Evolutionary conservation across 1,140 invertebrate genomes (phyloP), one percentile per base, ranked within the genome.

Genomic region (Thrips palmi): DNA sequence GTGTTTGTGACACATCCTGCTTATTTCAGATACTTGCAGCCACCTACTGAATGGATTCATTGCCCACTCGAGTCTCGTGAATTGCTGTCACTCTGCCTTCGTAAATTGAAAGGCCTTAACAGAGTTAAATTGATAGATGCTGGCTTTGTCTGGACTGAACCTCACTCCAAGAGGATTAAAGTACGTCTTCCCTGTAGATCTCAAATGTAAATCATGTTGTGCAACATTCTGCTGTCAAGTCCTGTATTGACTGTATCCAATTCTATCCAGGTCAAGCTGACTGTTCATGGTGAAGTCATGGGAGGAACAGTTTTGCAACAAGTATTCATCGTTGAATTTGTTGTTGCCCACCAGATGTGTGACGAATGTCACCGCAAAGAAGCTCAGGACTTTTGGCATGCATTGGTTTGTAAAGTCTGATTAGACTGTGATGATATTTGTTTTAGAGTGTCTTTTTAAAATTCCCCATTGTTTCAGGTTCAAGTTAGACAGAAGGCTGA

Each of bases 101-200:
- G 96, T 53, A 87, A 81, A 53, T 58, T 99, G 0, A 97, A 93
- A 62, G 87, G 87, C 3, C 62, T 97, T 1, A 86, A 79, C 47
- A 75, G 79, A 56, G 80, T 94, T 1, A 83, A 82, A 53, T 59
- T 98, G 4, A 67, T 96, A 29, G 92, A 98, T 71, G 94, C 96
- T 34, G 75, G 77, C 4, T 99, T 99, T 65, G 70, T 96, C 3
- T 99, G 94, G 93, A 99, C 94, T 22, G 96, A 99, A 54, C 91
- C 94, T 39, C 94, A 99, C 68, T 98, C 93, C 0, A 93, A 91
- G 59, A 70, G 94, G 42, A 74, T 98, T 19, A 98, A 97, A 65
- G 77, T 88, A 41, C 64, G 66, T 46, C 42, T 70, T 32, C 7
- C 8, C 3, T 6, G 8, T 19, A 24, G 12, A 12, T 3, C 17